Conservation (phyloP, 1,140 invertebrate species). For the Drosophila tsacasi region DNA sequence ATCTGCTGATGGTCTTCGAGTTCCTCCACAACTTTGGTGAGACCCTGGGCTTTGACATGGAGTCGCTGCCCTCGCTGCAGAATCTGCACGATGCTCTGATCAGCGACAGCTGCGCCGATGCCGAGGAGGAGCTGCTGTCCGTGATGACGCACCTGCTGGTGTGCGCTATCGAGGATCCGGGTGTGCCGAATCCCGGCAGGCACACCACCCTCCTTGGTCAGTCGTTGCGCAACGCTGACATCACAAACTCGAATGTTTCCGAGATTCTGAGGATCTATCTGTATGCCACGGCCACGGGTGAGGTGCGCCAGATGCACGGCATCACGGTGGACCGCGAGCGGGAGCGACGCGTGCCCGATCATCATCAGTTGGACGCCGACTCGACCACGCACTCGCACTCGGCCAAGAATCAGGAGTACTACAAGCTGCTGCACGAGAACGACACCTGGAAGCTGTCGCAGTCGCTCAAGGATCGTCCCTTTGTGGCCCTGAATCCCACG, state of each 20-base stretch:
- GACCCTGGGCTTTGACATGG: constrained; percentile 96
- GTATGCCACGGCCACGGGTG: constrained; percentile 93
- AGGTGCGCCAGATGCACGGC: constrained; percentile 92
- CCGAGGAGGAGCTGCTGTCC: constrained; percentile 94
- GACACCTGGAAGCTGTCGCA: constrained; percentile 90
- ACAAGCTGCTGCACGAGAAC: constrained; percentile 91
- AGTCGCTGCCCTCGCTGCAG: constrained; percentile 93
- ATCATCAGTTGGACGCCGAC: constrained; percentile 90
- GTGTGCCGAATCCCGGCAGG: constrained; percentile 94
- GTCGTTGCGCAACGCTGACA: constrained; percentile 95
- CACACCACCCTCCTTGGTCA: constrained; percentile 95
- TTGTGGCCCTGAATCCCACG: constrained; percentile 93
- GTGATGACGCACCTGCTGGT: constrained; percentile 95
- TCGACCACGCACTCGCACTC: constrained; percentile 87
- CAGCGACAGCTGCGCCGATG: constrained; percentile 89
- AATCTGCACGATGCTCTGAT: constrained; percentile 94
- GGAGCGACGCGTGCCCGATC: constrained; percentile 91
- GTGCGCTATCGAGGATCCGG: constrained; percentile 97
- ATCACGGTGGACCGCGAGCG: constrained; percentile 91
- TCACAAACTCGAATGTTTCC: constrained; percentile 95
- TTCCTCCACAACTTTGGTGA: constrained; percentile 98
- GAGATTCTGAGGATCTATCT: constrained; percentile 96
- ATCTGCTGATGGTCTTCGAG: constrained; percentile 97
- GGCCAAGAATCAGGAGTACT: constrained; percentile 91
- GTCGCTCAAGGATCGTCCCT: constrained; percentile 92